phyloP scores from a whole-genome alignment of 2,113 vertebrate species.

The Hepsetus odoe region DNA sequence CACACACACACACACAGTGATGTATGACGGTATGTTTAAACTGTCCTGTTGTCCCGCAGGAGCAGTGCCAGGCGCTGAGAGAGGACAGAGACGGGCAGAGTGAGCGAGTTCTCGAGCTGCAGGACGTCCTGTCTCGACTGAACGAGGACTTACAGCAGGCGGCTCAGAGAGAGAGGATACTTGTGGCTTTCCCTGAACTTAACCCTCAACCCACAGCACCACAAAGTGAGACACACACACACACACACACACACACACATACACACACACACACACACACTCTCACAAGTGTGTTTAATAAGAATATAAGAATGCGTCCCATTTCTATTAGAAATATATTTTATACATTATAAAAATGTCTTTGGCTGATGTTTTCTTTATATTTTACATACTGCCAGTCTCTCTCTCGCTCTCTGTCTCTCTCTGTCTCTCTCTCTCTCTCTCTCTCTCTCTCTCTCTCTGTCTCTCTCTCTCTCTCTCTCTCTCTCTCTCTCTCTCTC shows the following conservation, averaged over 20 bases:
- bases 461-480: too few relatives aligned
- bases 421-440: too few relatives aligned
- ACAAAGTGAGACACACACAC: slow-evolving; percentile 78
- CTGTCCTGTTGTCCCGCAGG: slow-evolving; percentile 65
- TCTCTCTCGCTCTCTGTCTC: too few relatives aligned
- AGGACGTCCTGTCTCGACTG: slow-evolving; percentile 63
- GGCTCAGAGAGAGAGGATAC: slow-evolving; percentile 78
- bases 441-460: too few relatives aligned
- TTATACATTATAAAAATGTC: too few relatives aligned
- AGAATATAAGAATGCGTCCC: too few relatives aligned
- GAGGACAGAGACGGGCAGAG: slow-evolving; percentile 78
- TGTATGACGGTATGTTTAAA: neutral
- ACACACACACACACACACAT: slow-evolving; percentile 14
- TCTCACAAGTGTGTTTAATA: neutral
- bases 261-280: slow-evolving; percentile 3
- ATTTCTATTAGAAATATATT: too few relatives aligned
- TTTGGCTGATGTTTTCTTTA: too few relatives aligned
- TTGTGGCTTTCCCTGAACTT: slow-evolving; percentile 91
- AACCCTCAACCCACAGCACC: slow-evolving; percentile 62
- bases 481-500: too few relatives aligned
- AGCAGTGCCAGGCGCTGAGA: slow-evolving; percentile 67
- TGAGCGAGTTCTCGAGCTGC: slow-evolving; percentile 63
- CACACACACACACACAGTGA: neutral
- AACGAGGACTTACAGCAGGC: slow-evolving; percentile 67
- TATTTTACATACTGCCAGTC: too few relatives aligned